These are phyloP conservation scores for Clarias pachynema DNA, from an alignment of 2,797 vertebrate species.

Conservation along the genomic window DNA sequence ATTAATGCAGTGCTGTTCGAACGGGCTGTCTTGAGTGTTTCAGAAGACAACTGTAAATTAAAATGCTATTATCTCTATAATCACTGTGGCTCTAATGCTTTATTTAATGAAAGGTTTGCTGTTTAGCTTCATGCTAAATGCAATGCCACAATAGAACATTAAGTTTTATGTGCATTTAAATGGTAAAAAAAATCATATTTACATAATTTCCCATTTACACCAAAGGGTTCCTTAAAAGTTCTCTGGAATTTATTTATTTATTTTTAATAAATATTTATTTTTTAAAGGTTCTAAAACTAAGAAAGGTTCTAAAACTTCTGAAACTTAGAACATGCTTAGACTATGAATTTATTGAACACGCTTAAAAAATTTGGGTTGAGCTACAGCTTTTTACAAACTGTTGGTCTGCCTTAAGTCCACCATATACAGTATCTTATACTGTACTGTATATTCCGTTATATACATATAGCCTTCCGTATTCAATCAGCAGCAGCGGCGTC, in stretches of 20 bases:
- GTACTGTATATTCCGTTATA: too few species aligned
- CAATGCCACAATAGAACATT: constrained; percentile 21
- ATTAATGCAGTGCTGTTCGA: constrained; percentile 22
- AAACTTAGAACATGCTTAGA: too few species aligned
- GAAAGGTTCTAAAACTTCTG: neutral
- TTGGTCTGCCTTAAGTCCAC: too few species aligned
- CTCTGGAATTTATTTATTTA: neutral
- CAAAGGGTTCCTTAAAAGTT: constrained; percentile 1
- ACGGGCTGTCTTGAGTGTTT: constrained; percentile 29
- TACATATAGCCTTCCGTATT: too few species aligned
- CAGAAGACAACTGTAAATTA: constrained; percentile 34
- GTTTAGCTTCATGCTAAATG: constrained; percentile 25
- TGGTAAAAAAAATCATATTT: constrained; percentile 30
- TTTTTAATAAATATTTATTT: neutral
- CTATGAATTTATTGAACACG: too few species aligned
- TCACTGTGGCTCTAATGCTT: constrained; percentile 16
- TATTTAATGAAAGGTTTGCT: constrained; percentile 34
- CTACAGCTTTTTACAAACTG: too few species aligned
- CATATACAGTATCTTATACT: too few species aligned
- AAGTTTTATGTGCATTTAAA: constrained; percentile 10
- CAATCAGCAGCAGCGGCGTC: too few species aligned
- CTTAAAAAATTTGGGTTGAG: too few species aligned
- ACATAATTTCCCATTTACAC: constrained; percentile 10
- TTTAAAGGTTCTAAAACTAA: neutral
- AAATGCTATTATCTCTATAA: constrained; percentile 32